Base-by-base conservation (phyloP, 2,888 invertebrate species). In the Beris morrisii region DNA sequence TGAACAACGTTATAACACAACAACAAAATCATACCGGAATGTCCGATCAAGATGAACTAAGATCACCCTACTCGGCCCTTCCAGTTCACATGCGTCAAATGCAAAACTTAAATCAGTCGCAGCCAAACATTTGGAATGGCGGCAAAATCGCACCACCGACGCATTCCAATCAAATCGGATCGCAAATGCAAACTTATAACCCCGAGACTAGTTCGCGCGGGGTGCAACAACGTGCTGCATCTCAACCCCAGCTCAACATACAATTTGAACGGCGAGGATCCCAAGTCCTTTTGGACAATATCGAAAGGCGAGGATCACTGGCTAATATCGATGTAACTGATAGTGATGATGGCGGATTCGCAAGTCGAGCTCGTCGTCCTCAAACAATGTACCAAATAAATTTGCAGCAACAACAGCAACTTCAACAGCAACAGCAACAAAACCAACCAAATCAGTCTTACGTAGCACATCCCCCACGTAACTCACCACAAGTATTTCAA, bases 271-370 rank as follows among this genome's bases (percentile, higher is more conserved):
- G 70, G 12, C 64, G 69, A 6, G 70, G 70, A 2, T 70, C 70
- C 11, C 71, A 70, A 65, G 54, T 48, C 11, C 45, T 69, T 3
- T 15, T 70, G 28, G 69, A 71, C 30, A 69, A 67, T 44, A 31
- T 59, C 7, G 71, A 70, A 74, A 71, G 87, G 73, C 79, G 87
- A 72, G 86, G 86, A 66, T 87, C 87, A 0, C 83, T 87, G 67
- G 85, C 86, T 0, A 87, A 87, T 71, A 81, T 87, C 22, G 79
- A 80, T 67, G 79, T 85, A 73, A 79, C 85, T 57, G 85, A 85
- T 74, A 85, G 85, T 9, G 85, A 86, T 69, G 86, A 87, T 69
- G 87, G 87, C 3, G 87, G 87, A 1, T 87, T 87, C 72, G 78
- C 67, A 9, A 64, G 68, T 59, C 67, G 67, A 32, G 52, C 56